Evolutionary conservation across 2,797 vertebrate genomes (phyloP).

Genomic region (Pachyuromys duprasi): DNA sequence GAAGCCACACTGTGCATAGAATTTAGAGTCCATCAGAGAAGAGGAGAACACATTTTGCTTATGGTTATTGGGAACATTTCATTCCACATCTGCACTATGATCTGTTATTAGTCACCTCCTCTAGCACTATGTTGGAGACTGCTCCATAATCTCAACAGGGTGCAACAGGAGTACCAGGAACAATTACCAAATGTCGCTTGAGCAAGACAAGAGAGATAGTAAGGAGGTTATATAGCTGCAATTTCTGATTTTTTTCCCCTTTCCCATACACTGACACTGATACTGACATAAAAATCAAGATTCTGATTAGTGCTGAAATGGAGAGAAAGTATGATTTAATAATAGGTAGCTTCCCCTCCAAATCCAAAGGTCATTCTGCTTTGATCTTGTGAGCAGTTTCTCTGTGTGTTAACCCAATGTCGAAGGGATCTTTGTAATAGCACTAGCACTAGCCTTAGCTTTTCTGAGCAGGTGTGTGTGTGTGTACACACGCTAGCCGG

Average conservation of each 20-base stretch:
- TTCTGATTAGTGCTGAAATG: neutral
- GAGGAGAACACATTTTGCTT: conserved; percentile 25
- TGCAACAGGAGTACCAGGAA: neutral
- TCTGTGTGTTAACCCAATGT: neutral
- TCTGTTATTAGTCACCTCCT: neutral
- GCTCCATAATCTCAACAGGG: neutral
- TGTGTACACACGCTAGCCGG: too few relatives aligned
- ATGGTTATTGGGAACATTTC: conserved; percentile 32
- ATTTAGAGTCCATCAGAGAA: conserved; percentile 57
- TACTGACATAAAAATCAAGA: neutral
- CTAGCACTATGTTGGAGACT: conserved; percentile 14
- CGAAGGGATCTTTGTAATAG: neutral
- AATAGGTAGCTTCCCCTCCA: neutral
- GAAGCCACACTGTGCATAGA: conserved; percentile 62
- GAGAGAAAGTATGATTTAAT: neutral
- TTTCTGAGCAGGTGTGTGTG: neutral
- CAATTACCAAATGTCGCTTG: neutral
- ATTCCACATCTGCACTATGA: neutral
- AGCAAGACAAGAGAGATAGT: neutral
- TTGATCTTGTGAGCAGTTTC: neutral
- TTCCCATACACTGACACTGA: neutral
- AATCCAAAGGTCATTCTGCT: neutral
- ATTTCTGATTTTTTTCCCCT: neutral
- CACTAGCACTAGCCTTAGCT: neutral
- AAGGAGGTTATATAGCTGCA: neutral